These are phyloP conservation scores for Chouioia cunea DNA, from an alignment of 2,888 invertebrate species.

Conservation along the genomic window DNA sequence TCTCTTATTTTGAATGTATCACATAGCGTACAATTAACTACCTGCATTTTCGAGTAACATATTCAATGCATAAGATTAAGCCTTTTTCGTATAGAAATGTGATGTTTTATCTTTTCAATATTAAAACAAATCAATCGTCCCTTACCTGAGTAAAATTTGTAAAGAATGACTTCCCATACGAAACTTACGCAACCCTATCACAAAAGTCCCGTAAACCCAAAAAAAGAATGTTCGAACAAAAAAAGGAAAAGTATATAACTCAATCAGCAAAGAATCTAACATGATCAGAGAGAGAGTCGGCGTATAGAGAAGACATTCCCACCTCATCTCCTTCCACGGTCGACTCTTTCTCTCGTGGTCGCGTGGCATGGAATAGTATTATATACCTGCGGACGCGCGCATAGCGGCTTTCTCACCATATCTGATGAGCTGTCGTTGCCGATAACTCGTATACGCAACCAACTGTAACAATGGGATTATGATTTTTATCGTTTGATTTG, in stretches of 20 bases:
- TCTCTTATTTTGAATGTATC: no score
- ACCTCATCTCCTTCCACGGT: slow-evolving; percentile 56
- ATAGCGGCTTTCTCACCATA: slow-evolving; percentile 55
- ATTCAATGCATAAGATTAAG: no score
- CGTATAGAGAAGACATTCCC: slow-evolving; percentile 60
- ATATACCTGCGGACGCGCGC: slow-evolving; percentile 49
- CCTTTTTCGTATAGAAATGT: no score
- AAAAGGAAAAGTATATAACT: slow-evolving; percentile 48
- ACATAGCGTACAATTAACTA: no score
- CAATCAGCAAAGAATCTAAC: slow-evolving; percentile 54
- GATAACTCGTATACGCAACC: slow-evolving; percentile 50
- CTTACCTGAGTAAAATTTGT: no score
- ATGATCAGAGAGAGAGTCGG: slow-evolving; percentile 53
- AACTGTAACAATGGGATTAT: not conserved
- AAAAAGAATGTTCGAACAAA: slow-evolving; percentile 35
- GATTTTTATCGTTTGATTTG: not conserved
- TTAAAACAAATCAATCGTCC: no score
- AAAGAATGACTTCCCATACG: no score
- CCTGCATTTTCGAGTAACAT: no score
- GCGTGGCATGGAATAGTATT: no score
- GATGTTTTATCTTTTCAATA: no score
- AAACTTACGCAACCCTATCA: no score
- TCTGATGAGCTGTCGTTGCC: slow-evolving; percentile 63
- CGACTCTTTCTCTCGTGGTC: slow-evolving; percentile 53
- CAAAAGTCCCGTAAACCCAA: slow-evolving; percentile 35